These are phyloP conservation scores for Aptenodytes patagonicus DNA, from an alignment of 2,113 vertebrate species.

Conservation along the genomic window DNA sequence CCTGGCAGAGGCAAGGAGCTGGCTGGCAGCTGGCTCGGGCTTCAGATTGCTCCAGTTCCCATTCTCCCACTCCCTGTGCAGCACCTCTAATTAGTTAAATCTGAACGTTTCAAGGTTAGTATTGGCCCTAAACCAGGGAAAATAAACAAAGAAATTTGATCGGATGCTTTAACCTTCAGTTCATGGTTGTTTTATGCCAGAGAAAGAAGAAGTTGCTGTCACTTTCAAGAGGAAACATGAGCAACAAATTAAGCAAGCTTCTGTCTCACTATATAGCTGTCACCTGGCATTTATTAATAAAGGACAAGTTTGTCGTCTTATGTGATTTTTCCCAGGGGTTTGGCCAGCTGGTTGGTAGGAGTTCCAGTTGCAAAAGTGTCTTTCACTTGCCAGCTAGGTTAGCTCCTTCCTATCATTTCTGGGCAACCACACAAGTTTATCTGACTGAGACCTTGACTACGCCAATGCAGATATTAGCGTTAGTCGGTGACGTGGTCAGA, in stretches of 20 bases:
- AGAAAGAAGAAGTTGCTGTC: background rate
- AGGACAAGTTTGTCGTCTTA: background rate
- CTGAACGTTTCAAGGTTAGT: background rate
- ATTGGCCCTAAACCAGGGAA: background rate
- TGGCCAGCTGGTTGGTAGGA: background rate
- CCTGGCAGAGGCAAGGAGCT: background rate
- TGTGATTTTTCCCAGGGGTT: background rate
- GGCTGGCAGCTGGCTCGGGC: background rate
- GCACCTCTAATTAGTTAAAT: background rate
- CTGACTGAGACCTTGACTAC: background rate
- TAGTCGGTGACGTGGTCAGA: background rate
- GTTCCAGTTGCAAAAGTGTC: background rate
- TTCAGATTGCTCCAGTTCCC: rapidly evolving
- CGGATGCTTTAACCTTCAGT: background rate
- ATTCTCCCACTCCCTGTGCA: background rate
- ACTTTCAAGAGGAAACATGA: background rate
- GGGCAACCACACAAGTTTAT: background rate
- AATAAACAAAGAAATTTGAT: background rate
- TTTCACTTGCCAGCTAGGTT: background rate
- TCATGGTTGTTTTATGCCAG: background rate
- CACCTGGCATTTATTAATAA: background rate
- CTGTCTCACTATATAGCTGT: background rate
- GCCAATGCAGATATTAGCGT: background rate
- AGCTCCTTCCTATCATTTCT: background rate
- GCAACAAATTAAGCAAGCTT: background rate